phyloP scores from a whole-genome alignment of 2,888 invertebrate species.

The Cantharis nigra region DNA sequence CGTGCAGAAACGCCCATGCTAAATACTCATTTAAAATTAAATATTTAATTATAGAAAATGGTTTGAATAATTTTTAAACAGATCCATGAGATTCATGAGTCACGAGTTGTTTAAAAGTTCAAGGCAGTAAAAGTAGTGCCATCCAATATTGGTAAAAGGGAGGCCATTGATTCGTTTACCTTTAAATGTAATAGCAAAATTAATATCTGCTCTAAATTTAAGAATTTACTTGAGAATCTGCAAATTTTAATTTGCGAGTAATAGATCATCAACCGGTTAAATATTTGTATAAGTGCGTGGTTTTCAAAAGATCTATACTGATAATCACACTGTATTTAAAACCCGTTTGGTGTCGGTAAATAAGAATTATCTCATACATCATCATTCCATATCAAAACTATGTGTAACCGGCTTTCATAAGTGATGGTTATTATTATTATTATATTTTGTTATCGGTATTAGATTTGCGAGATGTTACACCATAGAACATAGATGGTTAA shows the following conservation, averaged over 20 bases:
- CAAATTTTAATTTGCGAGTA: not conserved
- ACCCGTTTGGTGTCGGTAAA: constrained; percentile 13
- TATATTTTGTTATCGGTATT: not conserved
- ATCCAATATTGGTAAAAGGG: not conserved
- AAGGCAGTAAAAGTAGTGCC: not conserved
- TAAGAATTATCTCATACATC: constrained; percentile 13
- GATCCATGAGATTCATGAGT: not conserved
- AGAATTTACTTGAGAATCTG: too few relatives aligned
- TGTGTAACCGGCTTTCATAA: constrained; percentile 1
- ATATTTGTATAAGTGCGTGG: not conserved
- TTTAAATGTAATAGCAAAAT: not conserved
- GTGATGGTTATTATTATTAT: not conserved
- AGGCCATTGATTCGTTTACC: not conserved
- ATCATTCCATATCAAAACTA: constrained; percentile 5
- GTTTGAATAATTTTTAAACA: not conserved
- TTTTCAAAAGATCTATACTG: not conserved
- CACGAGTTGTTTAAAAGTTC: not conserved
- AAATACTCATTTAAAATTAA: not conserved
- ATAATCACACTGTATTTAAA: constrained; percentile 9
- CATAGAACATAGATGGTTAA: not conserved
- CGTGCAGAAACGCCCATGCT: not conserved
- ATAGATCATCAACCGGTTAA: not conserved
- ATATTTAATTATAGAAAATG: not conserved
- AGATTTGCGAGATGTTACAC: constrained; percentile 13
- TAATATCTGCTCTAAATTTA: not conserved